A percentile compares a stretch with the other conserved stretches of the same genome.
These are phyloP conservation scores for Nesidiocoris tenuis DNA, from an alignment of 2,888 invertebrate species.

Conservation along the genomic window DNA sequence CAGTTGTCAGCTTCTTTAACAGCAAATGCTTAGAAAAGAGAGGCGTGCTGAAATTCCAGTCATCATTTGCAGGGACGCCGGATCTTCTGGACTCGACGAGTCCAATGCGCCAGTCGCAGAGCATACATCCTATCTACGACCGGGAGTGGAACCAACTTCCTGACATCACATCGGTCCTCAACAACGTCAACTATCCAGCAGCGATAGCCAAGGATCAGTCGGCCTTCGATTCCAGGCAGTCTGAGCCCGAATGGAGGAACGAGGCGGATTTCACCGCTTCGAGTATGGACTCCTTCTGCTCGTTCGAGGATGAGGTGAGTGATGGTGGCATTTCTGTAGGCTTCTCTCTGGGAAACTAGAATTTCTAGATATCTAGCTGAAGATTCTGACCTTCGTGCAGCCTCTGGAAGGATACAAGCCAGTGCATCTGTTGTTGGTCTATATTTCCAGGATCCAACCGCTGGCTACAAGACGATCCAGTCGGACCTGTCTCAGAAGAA, in stretches of 20 bases:
- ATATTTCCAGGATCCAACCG: too few relatives aligned
- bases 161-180: slow-evolving; percentile 47
- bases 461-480: too few relatives aligned
- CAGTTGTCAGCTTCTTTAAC: too few relatives aligned
- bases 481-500: too few relatives aligned
- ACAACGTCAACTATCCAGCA: slow-evolving; percentile 4
- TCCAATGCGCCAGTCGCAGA: slow-evolving; percentile 28
- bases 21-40: too few relatives aligned
- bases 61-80: slow-evolving; percentile 43
- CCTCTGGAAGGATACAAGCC: too few relatives aligned
- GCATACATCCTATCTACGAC: slow-evolving; percentile 21
- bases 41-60: too few relatives aligned
- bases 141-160: slow-evolving; percentile 43
- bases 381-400: too few relatives aligned
- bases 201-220: slow-evolving; percentile 6
- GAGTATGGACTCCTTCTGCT: not conserved
- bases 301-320: not conserved
- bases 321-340: not conserved
- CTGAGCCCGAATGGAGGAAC: slow-evolving; percentile 1
- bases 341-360: not conserved
- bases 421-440: too few relatives aligned
- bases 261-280: not conserved
- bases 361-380: not conserved
- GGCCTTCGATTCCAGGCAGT: slow-evolving; percentile 45
- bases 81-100: slow-evolving; percentile 46